Conservation (phyloP, 2,888 invertebrate species). For the Lithophane socia region DNA sequence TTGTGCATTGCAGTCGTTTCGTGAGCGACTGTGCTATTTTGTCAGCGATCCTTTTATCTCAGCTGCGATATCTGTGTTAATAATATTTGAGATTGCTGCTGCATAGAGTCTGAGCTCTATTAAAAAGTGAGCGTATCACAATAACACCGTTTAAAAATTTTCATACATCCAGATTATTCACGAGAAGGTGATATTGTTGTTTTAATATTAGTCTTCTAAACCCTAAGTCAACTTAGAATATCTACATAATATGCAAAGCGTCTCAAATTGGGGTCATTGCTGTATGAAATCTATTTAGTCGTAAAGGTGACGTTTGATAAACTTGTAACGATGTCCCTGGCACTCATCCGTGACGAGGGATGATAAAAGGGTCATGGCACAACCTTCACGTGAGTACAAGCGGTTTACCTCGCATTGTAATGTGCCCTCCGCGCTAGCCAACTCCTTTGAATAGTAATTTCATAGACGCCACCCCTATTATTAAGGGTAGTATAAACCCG, state of each 20-base stretch:
- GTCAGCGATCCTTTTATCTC: conserved; percentile 60
- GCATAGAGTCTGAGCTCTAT: conserved; percentile 12
- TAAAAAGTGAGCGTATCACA: conserved; percentile 32
- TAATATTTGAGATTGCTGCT: conserved; percentile 30
- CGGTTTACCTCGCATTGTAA: conserved; percentile 82
- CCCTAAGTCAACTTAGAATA: conserved; percentile 27
- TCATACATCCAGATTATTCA: conserved; percentile 79
- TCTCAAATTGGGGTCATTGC: conserved; percentile 64
- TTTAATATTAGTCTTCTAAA: conserved; percentile 51
- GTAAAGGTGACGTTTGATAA: conserved; percentile 72
- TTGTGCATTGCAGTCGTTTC: conserved; percentile 73
- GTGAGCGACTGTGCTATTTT: conserved; percentile 61
- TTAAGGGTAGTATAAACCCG: conserved; percentile 83
- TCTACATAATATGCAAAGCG: conserved; percentile 50
- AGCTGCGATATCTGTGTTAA: conserved; percentile 46
- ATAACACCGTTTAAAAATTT: conserved; percentile 52
- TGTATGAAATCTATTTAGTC: conserved; percentile 69
- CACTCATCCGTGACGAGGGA: conserved; percentile 78
- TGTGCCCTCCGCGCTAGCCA: conserved; percentile 76
- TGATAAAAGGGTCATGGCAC: conserved; percentile 78
- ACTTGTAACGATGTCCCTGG: conserved; percentile 74
- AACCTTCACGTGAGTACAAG: conserved; percentile 82
- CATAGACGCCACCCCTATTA: conserved; percentile 82
- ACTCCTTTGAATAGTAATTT: conserved; percentile 85
- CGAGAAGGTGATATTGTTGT: conserved; percentile 73